Base-by-base conservation (phyloP, 2,888 invertebrate species). In the Brachyptera putata region DNA sequence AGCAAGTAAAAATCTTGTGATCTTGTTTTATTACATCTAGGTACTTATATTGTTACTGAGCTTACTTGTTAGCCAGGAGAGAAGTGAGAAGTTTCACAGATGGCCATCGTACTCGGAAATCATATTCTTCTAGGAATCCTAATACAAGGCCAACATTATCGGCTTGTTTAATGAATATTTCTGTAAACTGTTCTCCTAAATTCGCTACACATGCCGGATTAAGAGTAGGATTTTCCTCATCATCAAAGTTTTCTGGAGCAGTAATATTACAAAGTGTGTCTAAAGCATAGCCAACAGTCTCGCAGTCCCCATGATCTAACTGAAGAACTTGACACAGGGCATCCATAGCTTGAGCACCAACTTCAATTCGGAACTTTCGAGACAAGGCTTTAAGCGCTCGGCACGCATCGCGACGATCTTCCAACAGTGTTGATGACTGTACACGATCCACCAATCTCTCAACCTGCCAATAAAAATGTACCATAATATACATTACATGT, bases 331-430 rank as follows among this genome's bases (percentile, higher is more conserved):
- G 78, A 1, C 76, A 71, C 58, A 90, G 73, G 63, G 91, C 89
- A 74, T 90, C 79, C 89, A 97, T 85, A 71, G 92, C 89, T 69
- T 89, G 89, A 0, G 95, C 95, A 3, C 98, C 99, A 34, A 99
- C 98, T 76, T 98, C 96, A 24, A 99, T 84, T 1, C 98, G 84
- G 73, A 92, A 95, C 70, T 94, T 95, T 72, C 90, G 83, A 0
- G 93, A 93, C 67, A 94, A 77, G 0, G 91, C 92, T 73, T 94
- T 94, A 11, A 99, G 84, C 0, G 95, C 96, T 64, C 97, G 83
- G 69, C 98, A 94, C 0, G 98, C 97, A 85, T 98, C 97, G 68
- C 97, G 79, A 39, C 98, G 82, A 73, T 99, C 99, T 73, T 97
- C 96, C 34, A 98, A 77, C 43, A 98, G 76, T 0, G 95, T 95